Conservation (phyloP, 2,797 vertebrate species). For the Meriones psammophilus region DNA sequence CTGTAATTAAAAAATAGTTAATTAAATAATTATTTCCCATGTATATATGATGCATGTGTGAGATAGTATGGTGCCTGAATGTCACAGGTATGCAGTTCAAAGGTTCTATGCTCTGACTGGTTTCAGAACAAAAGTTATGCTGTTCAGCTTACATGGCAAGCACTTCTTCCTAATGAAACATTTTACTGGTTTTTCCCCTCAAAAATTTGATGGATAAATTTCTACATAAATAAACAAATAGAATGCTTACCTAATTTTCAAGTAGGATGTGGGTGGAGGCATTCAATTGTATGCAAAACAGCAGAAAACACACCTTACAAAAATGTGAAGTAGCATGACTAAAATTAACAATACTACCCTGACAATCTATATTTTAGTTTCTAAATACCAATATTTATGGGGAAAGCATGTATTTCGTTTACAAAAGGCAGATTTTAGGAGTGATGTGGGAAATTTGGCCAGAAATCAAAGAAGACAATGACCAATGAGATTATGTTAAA, state of each 20-base stretch:
- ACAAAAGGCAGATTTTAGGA: not conserved
- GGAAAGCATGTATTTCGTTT: not conserved
- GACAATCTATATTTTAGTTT: not conserved
- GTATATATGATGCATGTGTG: not conserved
- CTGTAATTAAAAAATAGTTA: not conserved
- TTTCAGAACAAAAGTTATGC: not conserved
- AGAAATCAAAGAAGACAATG: not conserved
- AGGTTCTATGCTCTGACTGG: not conserved
- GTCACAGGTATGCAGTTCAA: not conserved
- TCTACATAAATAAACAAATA: not conserved
- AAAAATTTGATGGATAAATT: not conserved
- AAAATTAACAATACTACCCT: not conserved
- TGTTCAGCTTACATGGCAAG: not conserved
- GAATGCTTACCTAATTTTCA: not conserved
- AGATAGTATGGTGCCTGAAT: not conserved
- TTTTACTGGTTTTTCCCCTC: not conserved
- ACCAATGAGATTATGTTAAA: not conserved
- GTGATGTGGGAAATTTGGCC: not conserved
- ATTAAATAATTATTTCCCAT: not conserved
- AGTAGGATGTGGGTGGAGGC: not conserved
- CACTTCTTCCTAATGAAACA: not conserved
- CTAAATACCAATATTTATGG: not conserved
- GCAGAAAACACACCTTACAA: not conserved
- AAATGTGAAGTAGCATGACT: not conserved
- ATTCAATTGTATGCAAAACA: not conserved